Base-by-base conservation (phyloP, 2,113 vertebrate genomes). In the Lethenteron reissneri region DNA sequence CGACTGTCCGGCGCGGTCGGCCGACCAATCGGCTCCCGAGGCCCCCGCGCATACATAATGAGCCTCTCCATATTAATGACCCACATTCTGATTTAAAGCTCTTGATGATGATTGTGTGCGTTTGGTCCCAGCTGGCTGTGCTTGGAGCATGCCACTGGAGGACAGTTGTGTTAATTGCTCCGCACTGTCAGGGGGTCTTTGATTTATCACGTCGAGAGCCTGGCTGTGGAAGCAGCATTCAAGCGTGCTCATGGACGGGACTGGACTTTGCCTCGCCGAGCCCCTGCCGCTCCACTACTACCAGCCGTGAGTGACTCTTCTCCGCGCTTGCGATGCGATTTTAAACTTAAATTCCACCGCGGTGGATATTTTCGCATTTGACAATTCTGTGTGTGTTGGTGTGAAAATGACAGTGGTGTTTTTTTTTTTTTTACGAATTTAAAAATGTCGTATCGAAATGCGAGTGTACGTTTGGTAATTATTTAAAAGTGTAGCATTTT, bases 251-350 rank as follows among this genome's bases (percentile, higher is more conserved):
- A 96, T 96, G 92, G 92, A 96, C 88, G 88, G 86, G 84, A 89
- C 95, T 94, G 92, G 92, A 94, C 89, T 87, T 84, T 90, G 85
- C 78, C 83, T 94, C 78, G 84, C 90, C 78, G 89, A 96, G 81
- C 89, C 89, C 88, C 89, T 94, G 85, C 85, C 90, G 82, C 85
- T 94, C 84, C 91, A 92, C 88, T 96, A 92, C 88, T 88, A 95
- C 83, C 88, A 94, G 89, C 88, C 95, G 91, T 96, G 92, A 88
- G 91, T 96, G 90, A 84, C 88, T 86, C 85, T 88, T 80, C 74
- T 81, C 82, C 79, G 79, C 76, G 41, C 59, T 78, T 72, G 78
- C 78, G 70, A 76, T 76, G 57, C 4, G 25, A 41, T 41, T 41
- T 41, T 5, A 41, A 41, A 41, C 41, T 41, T 41, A 41, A 41